Evolutionary conservation across 2,113 vertebrate species (phyloP), one percentile per base, ranked within the genome.

Genomic region (Coturnix japonica): DNA sequence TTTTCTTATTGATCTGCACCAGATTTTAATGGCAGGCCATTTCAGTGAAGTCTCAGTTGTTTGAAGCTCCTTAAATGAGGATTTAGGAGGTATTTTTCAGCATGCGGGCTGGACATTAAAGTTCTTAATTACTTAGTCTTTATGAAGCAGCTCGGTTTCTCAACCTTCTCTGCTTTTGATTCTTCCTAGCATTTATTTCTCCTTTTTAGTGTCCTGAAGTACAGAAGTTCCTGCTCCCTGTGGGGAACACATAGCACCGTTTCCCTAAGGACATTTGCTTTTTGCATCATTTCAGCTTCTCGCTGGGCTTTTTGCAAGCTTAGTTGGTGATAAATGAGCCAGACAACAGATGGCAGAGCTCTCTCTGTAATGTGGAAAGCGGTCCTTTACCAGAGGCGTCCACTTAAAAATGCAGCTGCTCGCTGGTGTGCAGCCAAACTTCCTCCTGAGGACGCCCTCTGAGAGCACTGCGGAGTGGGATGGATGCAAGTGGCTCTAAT

Each of bases 351-450:
- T 92, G 87, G 89, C 14, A 75, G 81, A 85, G 46, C 74, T 94
- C 91, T 87, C 64, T 47, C 39, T 93, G 1, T 41, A 91, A 63
- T 56, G 73, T 16, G 66, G 51, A 91, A 91, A 66, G 79, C 63
- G 54, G 53, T 84, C 66, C 74, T 89, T 91, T 94, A 73, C 69
- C 46, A 73, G 54, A 33, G 51, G 17, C 63, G 88, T 93, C 87
- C 66, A 79, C 89, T 94, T 91, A 72, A 92, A 94, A 92, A 90
- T 84, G 77, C 89, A 94, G 86, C 89, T 93, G 74, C 37, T 59
- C 1, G 2, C 49, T 86, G 54, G 56, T 82, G 22, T 63, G 41
- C 0, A 0, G 81, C 84, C 78, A 82, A 9, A 66, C 76, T 95
- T 87, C 63, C 81, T 89, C 65, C 79, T 85, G 84, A 91, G 75